phyloP scores from a whole-genome alignment of 53 echinoderm and acorn worm genomes.

The Arbacia lixula region DNA sequence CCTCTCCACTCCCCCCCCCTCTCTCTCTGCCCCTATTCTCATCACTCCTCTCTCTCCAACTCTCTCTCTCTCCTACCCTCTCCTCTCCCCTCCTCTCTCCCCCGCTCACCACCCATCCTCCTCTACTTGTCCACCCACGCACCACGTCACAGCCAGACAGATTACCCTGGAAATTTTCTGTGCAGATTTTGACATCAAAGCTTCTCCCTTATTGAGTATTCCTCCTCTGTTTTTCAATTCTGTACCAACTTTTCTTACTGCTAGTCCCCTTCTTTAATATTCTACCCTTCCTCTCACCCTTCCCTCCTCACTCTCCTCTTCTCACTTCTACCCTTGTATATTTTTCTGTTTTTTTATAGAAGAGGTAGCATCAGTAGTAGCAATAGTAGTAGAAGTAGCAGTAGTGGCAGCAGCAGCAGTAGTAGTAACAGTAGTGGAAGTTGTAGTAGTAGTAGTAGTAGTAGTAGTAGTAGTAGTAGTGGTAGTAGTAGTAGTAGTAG shows the following conservation, averaged over 20 bases:
- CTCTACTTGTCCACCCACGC: slow-evolving; percentile 32
- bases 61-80: neutral
- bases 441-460: slow-evolving; percentile 23
- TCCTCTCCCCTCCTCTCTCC: no score
- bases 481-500: slow-evolving; percentile 22
- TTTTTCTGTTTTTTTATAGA: no score
- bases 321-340: neutral
- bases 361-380: neutral
- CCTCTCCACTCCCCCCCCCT: neutral
- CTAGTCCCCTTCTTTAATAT: neutral
- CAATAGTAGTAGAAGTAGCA: neutral
- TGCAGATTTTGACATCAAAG: slow-evolving; percentile 20
- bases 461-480: slow-evolving; percentile 29
- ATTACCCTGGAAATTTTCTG: slow-evolving; percentile 37
- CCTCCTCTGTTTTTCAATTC: slow-evolving; percentile 6
- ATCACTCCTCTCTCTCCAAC: neutral
- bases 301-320: neutral
- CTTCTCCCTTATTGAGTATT: slow-evolving; percentile 40
- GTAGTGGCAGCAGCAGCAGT: slow-evolving; percentile 1
- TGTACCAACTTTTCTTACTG: neutral
- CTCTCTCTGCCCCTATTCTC: neutral
- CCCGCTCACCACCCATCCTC: slow-evolving; percentile 4
- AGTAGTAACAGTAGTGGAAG: neutral
- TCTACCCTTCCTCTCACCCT: neutral
- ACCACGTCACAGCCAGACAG: slow-evolving; percentile 28